Conservation (phyloP, 2,888 invertebrate species). For the Flexamia atlantica region DNA sequence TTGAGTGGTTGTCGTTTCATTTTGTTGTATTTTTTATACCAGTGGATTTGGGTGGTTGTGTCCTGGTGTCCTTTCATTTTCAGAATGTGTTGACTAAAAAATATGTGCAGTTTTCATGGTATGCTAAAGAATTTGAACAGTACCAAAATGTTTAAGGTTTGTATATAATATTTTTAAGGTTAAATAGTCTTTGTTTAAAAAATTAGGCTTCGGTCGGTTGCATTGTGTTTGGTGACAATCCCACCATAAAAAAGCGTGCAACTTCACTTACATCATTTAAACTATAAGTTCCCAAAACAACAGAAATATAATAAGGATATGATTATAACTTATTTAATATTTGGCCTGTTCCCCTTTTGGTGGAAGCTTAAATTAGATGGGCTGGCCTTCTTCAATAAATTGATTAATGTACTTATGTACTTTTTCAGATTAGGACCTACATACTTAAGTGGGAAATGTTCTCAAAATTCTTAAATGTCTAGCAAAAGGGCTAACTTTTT, state of each 20-base stretch:
- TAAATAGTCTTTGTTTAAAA: neutral
- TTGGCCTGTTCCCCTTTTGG: too few relatives aligned
- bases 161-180: neutral
- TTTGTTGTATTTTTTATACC: neutral
- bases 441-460: too few relatives aligned
- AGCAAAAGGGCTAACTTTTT: too few relatives aligned
- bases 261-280: too few relatives aligned
- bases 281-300: too few relatives aligned
- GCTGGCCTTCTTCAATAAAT: too few relatives aligned
- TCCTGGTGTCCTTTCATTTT: neutral
- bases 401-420: too few relatives aligned
- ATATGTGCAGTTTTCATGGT: neutral
- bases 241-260: neutral
- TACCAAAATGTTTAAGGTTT: neutral
- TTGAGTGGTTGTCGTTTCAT: constrained; percentile 34
- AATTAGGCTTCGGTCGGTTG: neutral
- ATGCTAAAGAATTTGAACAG: neutral
- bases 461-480: too few relatives aligned
- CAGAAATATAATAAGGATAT: too few relatives aligned
- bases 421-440: too few relatives aligned
- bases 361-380: too few relatives aligned
- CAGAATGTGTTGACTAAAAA: constrained; percentile 10
- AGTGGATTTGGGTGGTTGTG: neutral
- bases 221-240: constrained; percentile 22
- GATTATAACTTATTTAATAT: too few relatives aligned